A percentile compares a stretch with the other conserved stretches of the same genome.
phyloP scores from a whole-genome alignment of 2,797 vertebrate species.

The Melopsittacus undulatus region DNA sequence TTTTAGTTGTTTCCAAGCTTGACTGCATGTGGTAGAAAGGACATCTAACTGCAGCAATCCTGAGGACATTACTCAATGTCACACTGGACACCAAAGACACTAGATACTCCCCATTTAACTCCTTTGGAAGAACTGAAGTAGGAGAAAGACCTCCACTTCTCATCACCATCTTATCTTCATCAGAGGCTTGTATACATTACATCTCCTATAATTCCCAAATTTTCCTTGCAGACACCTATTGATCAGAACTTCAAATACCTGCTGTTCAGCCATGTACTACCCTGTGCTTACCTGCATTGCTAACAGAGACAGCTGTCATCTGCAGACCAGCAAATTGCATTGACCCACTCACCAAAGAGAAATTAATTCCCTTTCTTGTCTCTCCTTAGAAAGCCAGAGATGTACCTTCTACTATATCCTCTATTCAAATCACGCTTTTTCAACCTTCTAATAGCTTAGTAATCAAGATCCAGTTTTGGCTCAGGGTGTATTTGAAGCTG shows the following conservation, averaged over 20 bases:
- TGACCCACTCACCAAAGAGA: background rate
- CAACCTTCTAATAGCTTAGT: background rate
- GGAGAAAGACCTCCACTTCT: background rate
- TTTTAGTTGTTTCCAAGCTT: background rate
- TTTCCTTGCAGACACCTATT: background rate
- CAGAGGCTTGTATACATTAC: background rate
- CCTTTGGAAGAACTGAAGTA: background rate
- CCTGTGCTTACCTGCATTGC: background rate
- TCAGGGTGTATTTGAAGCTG: background rate
- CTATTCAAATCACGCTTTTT: background rate
- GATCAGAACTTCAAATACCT: background rate
- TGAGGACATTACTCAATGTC: background rate
- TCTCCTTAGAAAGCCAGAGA: background rate
- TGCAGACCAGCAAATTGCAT: background rate
- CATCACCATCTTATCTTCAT: background rate
- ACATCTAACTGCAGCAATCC: background rate
- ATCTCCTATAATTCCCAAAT: background rate
- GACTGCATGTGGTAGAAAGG: background rate
- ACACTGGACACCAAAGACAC: background rate
- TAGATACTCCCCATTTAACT: background rate
- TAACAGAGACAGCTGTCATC: background rate
- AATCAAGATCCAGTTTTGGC: conserved; percentile 11
- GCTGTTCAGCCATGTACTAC: background rate
- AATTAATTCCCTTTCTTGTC: background rate
- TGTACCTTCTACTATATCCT: background rate